phyloP scores from a whole-genome alignment of 2,797 vertebrate genomes.

The Crocidura indochinensis region DNA sequence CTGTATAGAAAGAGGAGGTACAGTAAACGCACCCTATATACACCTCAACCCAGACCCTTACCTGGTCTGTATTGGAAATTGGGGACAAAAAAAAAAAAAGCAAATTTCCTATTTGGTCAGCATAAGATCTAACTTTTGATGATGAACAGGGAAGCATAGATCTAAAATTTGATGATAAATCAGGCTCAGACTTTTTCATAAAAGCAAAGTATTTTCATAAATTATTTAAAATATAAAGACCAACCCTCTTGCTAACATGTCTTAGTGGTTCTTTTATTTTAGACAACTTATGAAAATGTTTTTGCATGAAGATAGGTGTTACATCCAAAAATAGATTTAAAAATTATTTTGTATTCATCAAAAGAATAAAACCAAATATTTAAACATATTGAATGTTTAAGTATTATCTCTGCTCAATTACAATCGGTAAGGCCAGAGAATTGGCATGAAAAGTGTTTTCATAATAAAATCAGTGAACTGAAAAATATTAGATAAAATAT shows the following conservation, averaged over 20 bases:
- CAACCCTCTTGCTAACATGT: not conserved
- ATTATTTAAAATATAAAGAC: conserved; percentile 53
- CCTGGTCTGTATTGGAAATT: too few relatives aligned
- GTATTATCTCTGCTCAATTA: conserved; percentile 36
- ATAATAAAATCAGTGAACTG: conserved; percentile 39
- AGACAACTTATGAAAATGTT: not conserved
- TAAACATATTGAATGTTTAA: conserved; percentile 33
- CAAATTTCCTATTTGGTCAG: not conserved
- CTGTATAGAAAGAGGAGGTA: too few relatives aligned
- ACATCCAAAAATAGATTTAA: conserved; percentile 39
- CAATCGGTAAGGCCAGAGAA: conserved; percentile 13
- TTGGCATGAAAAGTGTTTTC: conserved; percentile 30
- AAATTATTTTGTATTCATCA: conserved; percentile 5
- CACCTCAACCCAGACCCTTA: too few relatives aligned
- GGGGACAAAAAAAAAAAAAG: too few relatives aligned
- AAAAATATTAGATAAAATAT: conserved; percentile 36
- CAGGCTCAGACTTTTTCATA: not conserved
- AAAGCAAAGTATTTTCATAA: not conserved
- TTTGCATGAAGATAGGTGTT: conserved; percentile 41
- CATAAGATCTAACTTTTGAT: not conserved
- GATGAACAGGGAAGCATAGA: not conserved
- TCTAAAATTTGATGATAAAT: too few relatives aligned
- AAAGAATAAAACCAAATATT: conserved; percentile 32
- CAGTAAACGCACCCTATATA: too few relatives aligned
- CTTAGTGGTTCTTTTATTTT: conserved; percentile 58